Percentiles rank a stretch among this genome's conserved stretches.
phyloP scores from a whole-genome alignment of 2,888 invertebrate species.

The Oscheius onirici region DNA sequence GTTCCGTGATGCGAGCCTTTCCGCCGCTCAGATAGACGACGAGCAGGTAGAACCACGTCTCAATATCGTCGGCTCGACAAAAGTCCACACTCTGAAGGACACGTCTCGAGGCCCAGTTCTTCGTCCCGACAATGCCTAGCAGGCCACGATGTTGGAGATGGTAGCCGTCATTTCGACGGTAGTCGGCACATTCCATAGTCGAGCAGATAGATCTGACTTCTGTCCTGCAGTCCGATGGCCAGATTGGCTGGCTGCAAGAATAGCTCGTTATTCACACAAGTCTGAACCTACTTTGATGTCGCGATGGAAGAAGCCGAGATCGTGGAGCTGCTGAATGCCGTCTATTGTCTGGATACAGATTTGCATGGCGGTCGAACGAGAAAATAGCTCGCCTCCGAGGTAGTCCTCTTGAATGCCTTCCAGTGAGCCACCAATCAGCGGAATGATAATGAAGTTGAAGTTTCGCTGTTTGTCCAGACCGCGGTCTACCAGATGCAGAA shows the following conservation, averaged over 20 bases:
- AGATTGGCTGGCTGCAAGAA: background rate
- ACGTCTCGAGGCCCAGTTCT: background rate
- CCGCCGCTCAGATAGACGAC: background rate
- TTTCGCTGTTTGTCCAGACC: too few species aligned
- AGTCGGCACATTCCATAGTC: conserved; percentile 10
- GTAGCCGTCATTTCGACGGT: background rate
- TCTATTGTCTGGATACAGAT: conserved; percentile 5
- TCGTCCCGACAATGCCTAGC: background rate
- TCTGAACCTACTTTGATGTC: background rate
- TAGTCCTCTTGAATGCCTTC: background rate
- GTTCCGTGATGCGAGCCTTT: background rate
- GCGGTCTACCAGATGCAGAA: too few species aligned
- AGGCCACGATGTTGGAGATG: too few species aligned
- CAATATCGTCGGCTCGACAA: background rate
- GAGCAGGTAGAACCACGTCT: background rate
- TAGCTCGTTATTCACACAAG: background rate
- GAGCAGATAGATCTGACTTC: background rate
- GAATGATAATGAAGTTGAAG: conserved; percentile 7
- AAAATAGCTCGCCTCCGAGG: background rate
- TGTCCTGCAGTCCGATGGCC: background rate
- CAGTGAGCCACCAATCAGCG: background rate
- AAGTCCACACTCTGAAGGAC: background rate
- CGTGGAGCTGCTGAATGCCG: background rate
- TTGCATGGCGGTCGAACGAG: conserved; percentile 1
- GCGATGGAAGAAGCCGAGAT: conserved; percentile 4